A percentile compares a stretch with the other conserved stretches of the same genome.
These are phyloP conservation scores for Ooceraea biroi DNA, from an alignment of 1,140 invertebrate species.

Conservation along the genomic window DNA sequence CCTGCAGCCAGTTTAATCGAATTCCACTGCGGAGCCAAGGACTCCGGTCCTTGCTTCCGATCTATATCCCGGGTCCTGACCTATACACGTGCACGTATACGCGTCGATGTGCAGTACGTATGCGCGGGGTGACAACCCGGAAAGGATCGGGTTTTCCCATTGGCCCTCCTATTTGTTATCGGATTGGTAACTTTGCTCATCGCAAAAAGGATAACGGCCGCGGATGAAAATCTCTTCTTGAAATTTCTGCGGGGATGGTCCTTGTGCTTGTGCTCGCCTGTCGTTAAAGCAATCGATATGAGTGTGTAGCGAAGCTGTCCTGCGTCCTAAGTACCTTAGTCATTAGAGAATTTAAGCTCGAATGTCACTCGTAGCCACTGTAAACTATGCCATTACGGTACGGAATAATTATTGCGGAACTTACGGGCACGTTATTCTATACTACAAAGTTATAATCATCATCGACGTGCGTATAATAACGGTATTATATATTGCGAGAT, in stretches of 20 bases:
- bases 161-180: constrained; percentile 33
- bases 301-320: constrained; percentile 15
- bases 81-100: constrained; percentile 34
- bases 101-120: constrained; percentile 28
- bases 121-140: background rate
- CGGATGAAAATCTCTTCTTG: constrained; percentile 33
- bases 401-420: constrained; percentile 1
- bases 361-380: constrained; percentile 1
- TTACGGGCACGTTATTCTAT: background rate
- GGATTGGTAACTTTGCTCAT: constrained; percentile 41
- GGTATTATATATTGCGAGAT: background rate
- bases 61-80: constrained; percentile 9
- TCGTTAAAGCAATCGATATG: constrained; percentile 18
- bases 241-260: constrained; percentile 30
- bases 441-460: background rate
- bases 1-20: constrained; percentile 80
- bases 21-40: constrained; percentile 74
- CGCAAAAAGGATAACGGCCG: constrained; percentile 31
- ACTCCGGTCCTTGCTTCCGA: constrained; percentile 54
- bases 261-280: background rate
- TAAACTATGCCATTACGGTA: background rate
- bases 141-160: constrained; percentile 32
- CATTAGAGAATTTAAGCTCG: constrained; percentile 41
- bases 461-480: background rate
- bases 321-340: constrained; percentile 1